Evolutionary conservation across 2,797 vertebrate genomes (phyloP).

Genomic region (Taenioides sp.): DNA sequence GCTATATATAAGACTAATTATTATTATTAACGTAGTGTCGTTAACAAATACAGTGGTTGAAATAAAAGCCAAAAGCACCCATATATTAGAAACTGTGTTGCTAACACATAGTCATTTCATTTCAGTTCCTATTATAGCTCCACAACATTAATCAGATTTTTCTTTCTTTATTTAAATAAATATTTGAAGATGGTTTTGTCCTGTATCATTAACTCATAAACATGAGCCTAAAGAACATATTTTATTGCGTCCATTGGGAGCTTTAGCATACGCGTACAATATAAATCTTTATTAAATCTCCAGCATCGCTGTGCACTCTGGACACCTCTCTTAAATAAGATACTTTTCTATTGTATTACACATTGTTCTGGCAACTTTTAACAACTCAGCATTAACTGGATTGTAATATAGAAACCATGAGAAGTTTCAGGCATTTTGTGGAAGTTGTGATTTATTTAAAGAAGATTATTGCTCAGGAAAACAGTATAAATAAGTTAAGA

Average conservation of each 20-base stretch:
- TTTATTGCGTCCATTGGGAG: not conserved
- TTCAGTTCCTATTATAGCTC: not conserved
- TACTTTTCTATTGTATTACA: not conserved
- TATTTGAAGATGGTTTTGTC: not conserved
- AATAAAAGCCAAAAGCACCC: not conserved
- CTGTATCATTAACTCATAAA: not conserved
- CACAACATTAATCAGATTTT: not conserved
- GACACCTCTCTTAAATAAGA: not conserved
- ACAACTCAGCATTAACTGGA: not conserved
- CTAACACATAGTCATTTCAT: not conserved
- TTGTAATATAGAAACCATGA: not conserved
- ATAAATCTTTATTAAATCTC: not conserved
- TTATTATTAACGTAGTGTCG: not conserved
- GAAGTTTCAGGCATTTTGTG: not conserved
- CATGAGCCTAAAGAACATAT: not conserved
- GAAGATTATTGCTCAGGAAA: not conserved
- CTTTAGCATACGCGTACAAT: not conserved
- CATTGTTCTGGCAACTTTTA: constrained; percentile 1
- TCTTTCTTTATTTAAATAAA: not conserved
- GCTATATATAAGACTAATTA: too few relatives aligned
- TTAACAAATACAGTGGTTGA: not conserved
- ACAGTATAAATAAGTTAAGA: not conserved
- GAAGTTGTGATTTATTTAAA: not conserved
- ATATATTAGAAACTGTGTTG: not conserved
- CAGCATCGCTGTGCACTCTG: not conserved